A percentile compares a stretch with the other conserved stretches of the same genome.
phyloP scores from a whole-genome alignment of 2,797 vertebrate genomes.

The Amniataba percoides region DNA sequence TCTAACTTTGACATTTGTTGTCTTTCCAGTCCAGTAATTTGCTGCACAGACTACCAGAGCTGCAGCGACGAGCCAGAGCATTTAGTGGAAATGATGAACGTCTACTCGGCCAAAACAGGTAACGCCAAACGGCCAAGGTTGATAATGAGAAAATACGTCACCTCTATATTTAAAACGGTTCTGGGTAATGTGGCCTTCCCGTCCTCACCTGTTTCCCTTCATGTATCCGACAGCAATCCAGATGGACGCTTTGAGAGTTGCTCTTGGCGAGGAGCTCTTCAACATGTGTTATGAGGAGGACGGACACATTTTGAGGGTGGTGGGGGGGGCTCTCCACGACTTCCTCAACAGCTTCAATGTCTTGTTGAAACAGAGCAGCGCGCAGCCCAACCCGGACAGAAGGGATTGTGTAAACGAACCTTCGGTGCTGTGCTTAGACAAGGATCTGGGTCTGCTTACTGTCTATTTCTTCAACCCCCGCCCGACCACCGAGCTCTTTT shows the following conservation, averaged over 20 bases:
- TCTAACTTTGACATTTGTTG: slow-evolving; percentile 47
- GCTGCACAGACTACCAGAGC: slow-evolving; percentile 78
- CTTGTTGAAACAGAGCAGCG: slow-evolving; percentile 92
- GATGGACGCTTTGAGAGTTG: slow-evolving; percentile 86
- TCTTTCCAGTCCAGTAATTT: slow-evolving; percentile 71
- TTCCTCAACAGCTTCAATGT: slow-evolving; percentile 98
- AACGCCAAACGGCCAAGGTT: slow-evolving; percentile 53
- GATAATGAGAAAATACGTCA: not conserved
- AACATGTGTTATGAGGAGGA: slow-evolving; percentile 97
- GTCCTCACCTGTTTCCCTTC: slow-evolving; percentile 17
- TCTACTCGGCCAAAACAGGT: slow-evolving; percentile 91
- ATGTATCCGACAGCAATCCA: slow-evolving; percentile 84
- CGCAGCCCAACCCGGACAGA: slow-evolving; percentile 64
- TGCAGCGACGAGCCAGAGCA: slow-evolving; percentile 85
- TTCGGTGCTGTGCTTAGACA: slow-evolving; percentile 96
- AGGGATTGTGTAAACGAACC: slow-evolving; percentile 88
- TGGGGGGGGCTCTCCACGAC: slow-evolving; percentile 96
- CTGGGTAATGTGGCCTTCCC: not conserved
- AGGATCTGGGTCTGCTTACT: slow-evolving; percentile 92
- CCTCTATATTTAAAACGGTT: slow-evolving; percentile 9
- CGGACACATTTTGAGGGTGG: slow-evolving; percentile 92
- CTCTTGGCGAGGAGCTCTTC: slow-evolving; percentile 94
- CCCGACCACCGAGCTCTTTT: slow-evolving; percentile 91
- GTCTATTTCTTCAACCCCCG: slow-evolving; percentile 96
- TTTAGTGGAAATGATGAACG: slow-evolving; percentile 90